Evolutionary conservation across 1,140 invertebrate genomes (phyloP).

Genomic region (Calycopis cecrops): DNA sequence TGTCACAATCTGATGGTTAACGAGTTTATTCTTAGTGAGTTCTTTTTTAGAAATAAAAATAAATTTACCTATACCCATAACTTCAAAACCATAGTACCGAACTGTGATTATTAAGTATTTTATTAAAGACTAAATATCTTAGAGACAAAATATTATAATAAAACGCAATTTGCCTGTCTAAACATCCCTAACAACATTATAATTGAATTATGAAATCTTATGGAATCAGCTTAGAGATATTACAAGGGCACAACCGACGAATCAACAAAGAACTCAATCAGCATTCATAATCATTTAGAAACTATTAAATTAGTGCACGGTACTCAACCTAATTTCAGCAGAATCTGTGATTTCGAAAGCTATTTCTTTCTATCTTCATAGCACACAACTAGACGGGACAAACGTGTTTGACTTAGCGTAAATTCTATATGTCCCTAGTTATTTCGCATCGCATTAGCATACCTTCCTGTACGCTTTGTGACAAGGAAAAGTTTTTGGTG

Average conservation of each 20-base stretch:
- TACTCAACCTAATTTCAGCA: conserved; percentile 21
- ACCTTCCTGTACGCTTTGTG: conserved; percentile 17
- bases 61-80: too few species aligned
- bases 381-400: conserved; percentile 19
- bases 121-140: too few species aligned
- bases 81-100: too few species aligned
- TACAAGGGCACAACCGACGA: background rate
- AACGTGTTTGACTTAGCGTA: conserved; percentile 22
- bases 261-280: conserved; percentile 2
- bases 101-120: too few species aligned
- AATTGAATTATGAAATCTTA: background rate
- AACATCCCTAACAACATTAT: too few species aligned
- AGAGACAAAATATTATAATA: too few species aligned
- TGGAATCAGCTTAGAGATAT: background rate
- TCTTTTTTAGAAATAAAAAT: too few species aligned
- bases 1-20: too few species aligned
- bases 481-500: conserved; percentile 7
- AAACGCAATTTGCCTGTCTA: too few species aligned
- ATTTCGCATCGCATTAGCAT: conserved; percentile 24
- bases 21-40: too few species aligned
- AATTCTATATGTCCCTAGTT: conserved; percentile 25
- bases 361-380: background rate
- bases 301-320: conserved; percentile 22
- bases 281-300: conserved; percentile 18
- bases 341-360: conserved; percentile 22